These are phyloP conservation scores for Epizoanthus illoricatus DNA, from an alignment of 92 coral and sea anemone species.

Conservation along the genomic window DNA sequence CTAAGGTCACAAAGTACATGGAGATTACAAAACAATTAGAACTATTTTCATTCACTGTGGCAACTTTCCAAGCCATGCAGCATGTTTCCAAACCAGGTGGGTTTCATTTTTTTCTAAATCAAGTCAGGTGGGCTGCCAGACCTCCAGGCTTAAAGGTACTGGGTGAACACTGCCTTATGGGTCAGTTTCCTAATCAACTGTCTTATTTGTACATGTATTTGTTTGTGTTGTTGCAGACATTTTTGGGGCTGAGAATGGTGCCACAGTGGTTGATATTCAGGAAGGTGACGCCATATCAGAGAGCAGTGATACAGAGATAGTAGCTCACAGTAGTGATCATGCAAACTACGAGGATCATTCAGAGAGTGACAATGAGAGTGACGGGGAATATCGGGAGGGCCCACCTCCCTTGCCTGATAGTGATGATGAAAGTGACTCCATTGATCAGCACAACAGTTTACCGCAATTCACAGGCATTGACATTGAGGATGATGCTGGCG, in stretches of 20 bases:
- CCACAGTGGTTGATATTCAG: slow-evolving; percentile 71
- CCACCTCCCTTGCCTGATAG: slow-evolving; percentile 78
- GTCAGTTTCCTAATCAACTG: too few species aligned
- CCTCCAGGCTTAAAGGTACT: too few species aligned
- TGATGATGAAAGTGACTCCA: slow-evolving; percentile 63
- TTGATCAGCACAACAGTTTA: slow-evolving; percentile 36
- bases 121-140: too few species aligned
- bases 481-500: slow-evolving; percentile 21
- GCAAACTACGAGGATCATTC: slow-evolving; percentile 59
- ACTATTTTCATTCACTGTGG: too few species aligned
- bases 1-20: too few species aligned
- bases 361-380: slow-evolving; percentile 60
- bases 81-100: too few species aligned
- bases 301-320: slow-evolving; percentile 85
- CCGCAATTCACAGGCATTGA: slow-evolving; percentile 29
- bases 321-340: slow-evolving; percentile 80
- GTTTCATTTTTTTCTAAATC: too few species aligned
- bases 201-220: too few species aligned
- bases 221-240: slow-evolving; percentile 63
- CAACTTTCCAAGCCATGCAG: too few species aligned
- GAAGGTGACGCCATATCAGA: slow-evolving; percentile 89
- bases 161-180: too few species aligned
- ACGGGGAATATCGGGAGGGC: slow-evolving; percentile 54
- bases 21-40: too few species aligned
- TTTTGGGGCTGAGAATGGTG: slow-evolving; percentile 71